Conservation (phyloP, 2,113 vertebrate species). For the Alouatta palliata region DNA sequence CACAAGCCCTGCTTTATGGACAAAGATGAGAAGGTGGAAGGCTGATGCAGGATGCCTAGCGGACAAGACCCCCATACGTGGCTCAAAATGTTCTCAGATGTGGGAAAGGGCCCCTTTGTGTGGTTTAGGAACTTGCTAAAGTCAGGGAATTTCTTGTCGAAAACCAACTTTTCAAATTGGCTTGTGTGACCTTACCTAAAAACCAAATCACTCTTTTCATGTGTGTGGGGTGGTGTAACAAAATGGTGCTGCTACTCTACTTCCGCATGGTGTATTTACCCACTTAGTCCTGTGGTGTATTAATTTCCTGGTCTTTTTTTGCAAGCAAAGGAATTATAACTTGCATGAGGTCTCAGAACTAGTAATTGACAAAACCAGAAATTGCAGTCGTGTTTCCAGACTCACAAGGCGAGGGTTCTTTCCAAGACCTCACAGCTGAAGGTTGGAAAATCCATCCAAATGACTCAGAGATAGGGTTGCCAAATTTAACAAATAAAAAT, state of each 20-base stretch:
- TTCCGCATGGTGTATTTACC: background rate
- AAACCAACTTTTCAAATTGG: background rate
- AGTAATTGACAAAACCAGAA: background rate
- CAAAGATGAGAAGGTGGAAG: background rate
- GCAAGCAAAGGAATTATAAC: background rate
- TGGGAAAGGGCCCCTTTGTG: background rate
- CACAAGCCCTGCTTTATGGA: background rate
- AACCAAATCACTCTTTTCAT: background rate
- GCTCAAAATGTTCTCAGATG: background rate
- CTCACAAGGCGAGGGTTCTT: background rate
- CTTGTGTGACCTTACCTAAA: background rate
- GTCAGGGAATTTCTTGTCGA: background rate
- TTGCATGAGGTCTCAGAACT: background rate
- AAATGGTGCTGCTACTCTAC: background rate
- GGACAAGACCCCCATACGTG: background rate
- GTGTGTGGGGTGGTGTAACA: background rate
- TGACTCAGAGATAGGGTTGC: background rate
- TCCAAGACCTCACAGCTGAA: background rate
- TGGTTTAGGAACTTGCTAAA: background rate
- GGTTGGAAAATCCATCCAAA: background rate
- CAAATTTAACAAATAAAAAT: background rate
- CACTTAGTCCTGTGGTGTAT: background rate
- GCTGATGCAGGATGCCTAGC: fast-evolving
- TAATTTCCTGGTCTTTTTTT: background rate
- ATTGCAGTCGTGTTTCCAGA: background rate